Evolutionary conservation across 2,888 invertebrate genomes (phyloP).

Genomic region (Horisme vitalbata): DNA sequence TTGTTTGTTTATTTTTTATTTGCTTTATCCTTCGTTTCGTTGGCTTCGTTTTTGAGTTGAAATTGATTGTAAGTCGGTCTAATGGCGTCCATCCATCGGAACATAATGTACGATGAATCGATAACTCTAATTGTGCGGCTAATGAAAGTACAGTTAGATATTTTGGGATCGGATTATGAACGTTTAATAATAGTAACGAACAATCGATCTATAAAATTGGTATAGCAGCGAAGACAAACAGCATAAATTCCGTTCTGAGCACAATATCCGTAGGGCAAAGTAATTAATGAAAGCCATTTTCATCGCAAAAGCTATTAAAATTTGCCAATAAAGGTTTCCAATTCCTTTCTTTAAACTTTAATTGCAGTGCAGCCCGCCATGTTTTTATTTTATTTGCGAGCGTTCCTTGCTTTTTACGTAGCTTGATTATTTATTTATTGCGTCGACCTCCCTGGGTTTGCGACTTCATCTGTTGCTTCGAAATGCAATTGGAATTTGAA

Average conservation of each 20-base stretch:
- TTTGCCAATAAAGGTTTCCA: conserved; percentile 64
- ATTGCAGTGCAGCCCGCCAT: conserved; percentile 51
- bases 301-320: conserved; percentile 65
- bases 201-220: conserved; percentile 43
- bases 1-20: conserved; percentile 80
- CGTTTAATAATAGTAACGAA: conserved; percentile 37
- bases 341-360: conserved; percentile 56
- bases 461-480: conserved; percentile 48
- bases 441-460: conserved; percentile 45
- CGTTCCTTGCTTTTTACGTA: conserved; percentile 50
- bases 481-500: conserved; percentile 35
- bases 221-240: conserved; percentile 46
- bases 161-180: conserved; percentile 34
- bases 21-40: conserved; percentile 74
- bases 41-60: conserved; percentile 66
- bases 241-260: conserved; percentile 27
- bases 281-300: conserved; percentile 66
- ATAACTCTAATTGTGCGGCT: conserved; percentile 69
- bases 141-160: conserved; percentile 59
- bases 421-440: conserved; percentile 69
- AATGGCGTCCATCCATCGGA: conserved; percentile 65
- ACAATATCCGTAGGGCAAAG: conserved; percentile 51
- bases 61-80: conserved; percentile 79
- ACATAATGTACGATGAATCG: conserved; percentile 68
- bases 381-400: conserved; percentile 48